These are phyloP conservation scores for Plusia festucae DNA, from an alignment of 2,888 invertebrate species.

Conservation along the genomic window DNA sequence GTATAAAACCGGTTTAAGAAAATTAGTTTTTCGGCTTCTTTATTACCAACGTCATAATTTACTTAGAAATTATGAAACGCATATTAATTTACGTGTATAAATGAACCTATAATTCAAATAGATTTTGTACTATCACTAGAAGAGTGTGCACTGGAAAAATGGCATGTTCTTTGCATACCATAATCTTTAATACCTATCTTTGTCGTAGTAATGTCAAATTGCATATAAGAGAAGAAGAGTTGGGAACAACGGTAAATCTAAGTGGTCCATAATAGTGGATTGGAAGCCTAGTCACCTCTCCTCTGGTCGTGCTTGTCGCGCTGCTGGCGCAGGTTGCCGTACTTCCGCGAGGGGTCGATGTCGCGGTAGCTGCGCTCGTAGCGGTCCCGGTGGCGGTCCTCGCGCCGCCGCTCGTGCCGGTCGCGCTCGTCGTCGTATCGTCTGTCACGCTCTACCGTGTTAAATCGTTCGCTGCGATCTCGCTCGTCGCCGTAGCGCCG, in stretches of 20 bases:
- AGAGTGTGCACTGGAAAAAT: too few relatives aligned
- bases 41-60: neutral
- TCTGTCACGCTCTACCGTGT: constrained; percentile 76
- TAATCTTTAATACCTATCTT: too few relatives aligned
- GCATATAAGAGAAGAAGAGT: neutral
- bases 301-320: constrained; percentile 71
- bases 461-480: constrained; percentile 70
- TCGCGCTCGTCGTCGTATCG: constrained; percentile 72
- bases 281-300: constrained; percentile 67
- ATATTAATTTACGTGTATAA: too few relatives aligned
- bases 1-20: neutral
- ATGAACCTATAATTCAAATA: neutral
- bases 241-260: neutral
- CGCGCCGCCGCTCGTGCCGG: constrained; percentile 68
- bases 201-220: neutral
- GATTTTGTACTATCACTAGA: too few relatives aligned
- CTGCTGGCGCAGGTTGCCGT: constrained; percentile 73
- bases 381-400: constrained; percentile 64
- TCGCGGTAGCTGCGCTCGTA: constrained; percentile 77
- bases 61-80: neutral
- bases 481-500: constrained; percentile 73
- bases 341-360: constrained; percentile 78
- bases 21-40: neutral
- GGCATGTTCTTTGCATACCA: too few relatives aligned
- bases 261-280: neutral